These are phyloP conservation scores for Oncopodura yosiiana DNA, from an alignment of 1,140 invertebrate genomes.

Conservation along the genomic window DNA sequence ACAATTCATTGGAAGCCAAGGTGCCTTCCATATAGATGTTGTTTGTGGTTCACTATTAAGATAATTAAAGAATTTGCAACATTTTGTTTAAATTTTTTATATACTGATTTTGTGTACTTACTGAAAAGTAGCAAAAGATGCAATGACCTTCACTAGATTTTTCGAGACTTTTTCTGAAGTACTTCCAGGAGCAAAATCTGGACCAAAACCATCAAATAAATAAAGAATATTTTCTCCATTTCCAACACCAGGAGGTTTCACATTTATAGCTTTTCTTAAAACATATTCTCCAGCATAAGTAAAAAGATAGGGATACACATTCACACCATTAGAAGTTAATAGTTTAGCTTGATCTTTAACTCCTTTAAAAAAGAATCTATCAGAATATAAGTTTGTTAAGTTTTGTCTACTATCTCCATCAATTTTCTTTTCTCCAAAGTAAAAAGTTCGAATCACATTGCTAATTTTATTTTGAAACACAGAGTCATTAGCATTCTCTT, in stretches of 20 bases:
- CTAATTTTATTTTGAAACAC: too few species aligned
- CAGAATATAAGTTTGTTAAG: constrained; percentile 10
- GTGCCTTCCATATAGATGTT: neutral
- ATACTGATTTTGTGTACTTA: too few species aligned
- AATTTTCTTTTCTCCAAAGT: constrained; percentile 15
- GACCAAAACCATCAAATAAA: constrained; percentile 3
- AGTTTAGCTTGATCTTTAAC: neutral
- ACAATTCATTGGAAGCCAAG: constrained; percentile 16
- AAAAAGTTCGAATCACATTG: constrained; percentile 12
- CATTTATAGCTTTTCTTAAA: constrained; percentile 10
- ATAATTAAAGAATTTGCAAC: neutral
- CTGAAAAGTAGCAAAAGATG: constrained; percentile 12
- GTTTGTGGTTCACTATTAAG: neutral
- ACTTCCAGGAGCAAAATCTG: constrained; percentile 12
- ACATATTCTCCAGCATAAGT: constrained; percentile 8
- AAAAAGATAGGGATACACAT: constrained; percentile 17
- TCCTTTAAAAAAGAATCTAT: constrained; percentile 13
- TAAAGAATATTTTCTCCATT: constrained; percentile 13
- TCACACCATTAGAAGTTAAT: constrained; percentile 6
- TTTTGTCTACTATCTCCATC: constrained; percentile 13
- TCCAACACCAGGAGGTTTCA: constrained; percentile 5
- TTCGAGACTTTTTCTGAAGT: constrained; percentile 10
- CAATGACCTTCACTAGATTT: constrained; percentile 13
- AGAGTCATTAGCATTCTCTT: too few species aligned
- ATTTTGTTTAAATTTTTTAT: too few species aligned